Percentiles rank a stretch among this genome's conserved stretches.
Evolutionary conservation across 2,888 invertebrate genomes (phyloP).

Genomic region (Oscheius onirici): DNA sequence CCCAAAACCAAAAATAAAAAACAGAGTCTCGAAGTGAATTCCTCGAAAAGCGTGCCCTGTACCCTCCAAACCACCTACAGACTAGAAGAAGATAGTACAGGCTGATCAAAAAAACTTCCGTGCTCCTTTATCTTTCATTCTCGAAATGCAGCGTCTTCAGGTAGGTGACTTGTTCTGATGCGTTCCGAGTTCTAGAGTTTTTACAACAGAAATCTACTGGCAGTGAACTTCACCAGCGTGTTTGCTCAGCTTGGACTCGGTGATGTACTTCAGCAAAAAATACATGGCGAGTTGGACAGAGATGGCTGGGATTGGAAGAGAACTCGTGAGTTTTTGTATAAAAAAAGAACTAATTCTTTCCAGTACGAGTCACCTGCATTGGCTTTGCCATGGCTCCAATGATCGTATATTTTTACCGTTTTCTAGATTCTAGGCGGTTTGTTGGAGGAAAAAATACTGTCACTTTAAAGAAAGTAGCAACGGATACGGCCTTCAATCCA

Average conservation of each 20-base stretch:
- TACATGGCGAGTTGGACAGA: slow-evolving; percentile 47
- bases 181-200: too few relatives aligned
- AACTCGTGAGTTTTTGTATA: slow-evolving; percentile 39
- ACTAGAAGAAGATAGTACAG: not conserved
- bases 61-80: not conserved
- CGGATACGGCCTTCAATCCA: slow-evolving; percentile 42
- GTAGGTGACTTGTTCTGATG: too few relatives aligned
- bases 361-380: slow-evolving; percentile 48
- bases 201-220: slow-evolving; percentile 2
- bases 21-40: too few relatives aligned
- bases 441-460: slow-evolving; percentile 34
- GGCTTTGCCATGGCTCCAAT: slow-evolving; percentile 52
- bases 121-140: slow-evolving; percentile 5
- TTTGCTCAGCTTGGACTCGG: slow-evolving; percentile 47
- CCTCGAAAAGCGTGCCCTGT: not conserved
- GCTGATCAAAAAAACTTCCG: not conserved
- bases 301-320: slow-evolving; percentile 53
- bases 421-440: slow-evolving; percentile 48
- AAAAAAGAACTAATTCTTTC: slow-evolving; percentile 23
- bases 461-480: slow-evolving; percentile 46
- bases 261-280: slow-evolving; percentile 49
- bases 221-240: not conserved
- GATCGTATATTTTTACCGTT: slow-evolving; percentile 44
- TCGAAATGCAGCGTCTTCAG: slow-evolving; percentile 12
- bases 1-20: too few relatives aligned